A percentile compares a stretch with the other conserved stretches of the same genome.
phyloP scores from a whole-genome alignment of 2,113 vertebrate genomes.

The Malaclemys terrapin region DNA sequence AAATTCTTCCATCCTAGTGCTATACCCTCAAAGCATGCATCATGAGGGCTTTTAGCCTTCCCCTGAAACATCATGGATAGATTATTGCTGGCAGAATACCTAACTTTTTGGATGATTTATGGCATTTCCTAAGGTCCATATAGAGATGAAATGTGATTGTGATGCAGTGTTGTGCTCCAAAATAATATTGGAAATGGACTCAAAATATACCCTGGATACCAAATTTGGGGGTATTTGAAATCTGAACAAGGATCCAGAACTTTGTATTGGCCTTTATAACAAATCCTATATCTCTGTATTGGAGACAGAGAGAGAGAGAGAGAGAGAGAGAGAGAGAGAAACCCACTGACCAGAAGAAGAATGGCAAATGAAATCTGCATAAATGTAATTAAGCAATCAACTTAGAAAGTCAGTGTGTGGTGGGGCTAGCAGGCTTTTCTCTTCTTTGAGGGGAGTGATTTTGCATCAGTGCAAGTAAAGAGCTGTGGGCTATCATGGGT shows the following conservation, averaged over 20 bases:
- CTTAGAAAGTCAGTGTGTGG: neutral
- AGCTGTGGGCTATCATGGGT: rapidly evolving
- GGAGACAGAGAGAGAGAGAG: neutral
- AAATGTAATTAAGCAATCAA: neutral
- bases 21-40: too few relatives aligned
- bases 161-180: too few relatives aligned
- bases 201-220: neutral
- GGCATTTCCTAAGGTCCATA: too few relatives aligned
- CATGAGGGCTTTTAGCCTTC: too few relatives aligned
- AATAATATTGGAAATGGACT: neutral
- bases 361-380: neutral
- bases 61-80: too few relatives aligned
- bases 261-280: neutral
- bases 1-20: too few relatives aligned
- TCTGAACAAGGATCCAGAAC: neutral
- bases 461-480: neutral
- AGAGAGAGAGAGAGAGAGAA: neutral
- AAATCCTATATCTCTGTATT: neutral
- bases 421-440: neutral
- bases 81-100: too few relatives aligned
- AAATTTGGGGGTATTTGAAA: neutral
- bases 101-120: too few relatives aligned
- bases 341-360: neutral
- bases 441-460: neutral
- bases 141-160: too few relatives aligned